phyloP scores from a whole-genome alignment of 2,888 invertebrate species.

The Theretra japonica region DNA sequence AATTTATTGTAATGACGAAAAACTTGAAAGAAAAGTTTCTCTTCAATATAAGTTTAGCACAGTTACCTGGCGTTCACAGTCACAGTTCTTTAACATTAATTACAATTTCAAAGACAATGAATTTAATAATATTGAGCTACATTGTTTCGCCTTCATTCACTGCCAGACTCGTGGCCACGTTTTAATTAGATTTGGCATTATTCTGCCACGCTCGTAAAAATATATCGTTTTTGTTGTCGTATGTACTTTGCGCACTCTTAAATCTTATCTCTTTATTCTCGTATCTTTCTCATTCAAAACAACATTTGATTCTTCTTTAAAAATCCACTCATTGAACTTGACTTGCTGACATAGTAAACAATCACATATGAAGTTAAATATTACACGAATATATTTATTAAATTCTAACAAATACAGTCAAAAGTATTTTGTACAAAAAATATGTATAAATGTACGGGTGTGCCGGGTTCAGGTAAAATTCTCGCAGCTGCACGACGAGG shows the following conservation, averaged over 20 bases:
- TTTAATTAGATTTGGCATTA: constrained; percentile 26
- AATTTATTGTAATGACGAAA: no score
- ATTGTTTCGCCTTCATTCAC: constrained; percentile 21
- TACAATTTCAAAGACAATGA: not conserved
- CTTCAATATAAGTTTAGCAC: no score
- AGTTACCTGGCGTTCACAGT: no score
- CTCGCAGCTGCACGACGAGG: not conserved
- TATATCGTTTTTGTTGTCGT: constrained; percentile 9
- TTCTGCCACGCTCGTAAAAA: constrained; percentile 8
- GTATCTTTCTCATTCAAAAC: not conserved
- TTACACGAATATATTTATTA: no score
- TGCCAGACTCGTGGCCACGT: constrained; percentile 14
- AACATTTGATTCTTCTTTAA: not conserved
- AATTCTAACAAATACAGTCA: no score
- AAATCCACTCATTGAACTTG: no score
- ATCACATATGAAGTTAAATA: no score
- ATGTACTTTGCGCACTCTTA: not conserved
- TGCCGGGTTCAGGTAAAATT: not conserved
- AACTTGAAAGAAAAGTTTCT: no score
- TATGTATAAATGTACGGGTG: not conserved
- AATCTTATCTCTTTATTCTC: constrained; percentile 7
- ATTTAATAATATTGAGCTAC: constrained; percentile 12
- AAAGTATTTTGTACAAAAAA: no score
- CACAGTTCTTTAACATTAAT: no score
- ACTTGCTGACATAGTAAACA: no score